phyloP scores from a whole-genome alignment of 2,113 vertebrate species.

The Camelus dromedarius region DNA sequence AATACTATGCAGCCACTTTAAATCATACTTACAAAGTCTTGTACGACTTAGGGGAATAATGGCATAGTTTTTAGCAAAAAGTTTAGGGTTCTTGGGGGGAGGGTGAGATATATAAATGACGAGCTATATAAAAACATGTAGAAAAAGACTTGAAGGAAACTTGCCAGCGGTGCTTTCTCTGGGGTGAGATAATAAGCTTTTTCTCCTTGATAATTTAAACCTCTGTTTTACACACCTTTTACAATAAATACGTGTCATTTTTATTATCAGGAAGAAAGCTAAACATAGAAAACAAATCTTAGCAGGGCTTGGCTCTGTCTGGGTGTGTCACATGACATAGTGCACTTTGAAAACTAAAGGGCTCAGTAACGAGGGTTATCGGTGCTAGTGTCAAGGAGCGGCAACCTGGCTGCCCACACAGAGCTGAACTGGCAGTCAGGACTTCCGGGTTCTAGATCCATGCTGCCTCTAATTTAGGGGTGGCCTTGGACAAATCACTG shows the following conservation, averaged over 20 bases:
- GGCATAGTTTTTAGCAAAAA: background rate
- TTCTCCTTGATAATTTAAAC: background rate
- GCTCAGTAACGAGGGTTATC: background rate
- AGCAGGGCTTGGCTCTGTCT: background rate
- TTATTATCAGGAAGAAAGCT: conserved; percentile 47
- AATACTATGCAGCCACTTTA: conserved; percentile 8
- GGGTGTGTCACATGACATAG: background rate
- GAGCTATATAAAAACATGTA: background rate
- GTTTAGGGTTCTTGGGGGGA: no score
- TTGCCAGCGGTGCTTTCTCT: background rate
- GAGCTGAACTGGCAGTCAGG: background rate
- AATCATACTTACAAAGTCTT: conserved; percentile 3
- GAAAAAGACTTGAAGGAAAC: background rate
- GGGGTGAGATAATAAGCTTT: background rate
- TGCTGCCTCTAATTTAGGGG: background rate
- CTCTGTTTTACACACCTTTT: background rate
- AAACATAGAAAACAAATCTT: background rate
- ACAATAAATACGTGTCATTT: background rate
- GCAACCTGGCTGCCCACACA: background rate
- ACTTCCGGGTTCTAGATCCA: background rate
- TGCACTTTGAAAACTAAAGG: conserved; percentile 9
- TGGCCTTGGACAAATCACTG: background rate
- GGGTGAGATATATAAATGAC: background rate
- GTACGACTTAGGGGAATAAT: background rate
- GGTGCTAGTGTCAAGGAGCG: background rate